Base-by-base conservation (phyloP, 2,113 vertebrate genomes). In the Phalacrocorax aristotelis region DNA sequence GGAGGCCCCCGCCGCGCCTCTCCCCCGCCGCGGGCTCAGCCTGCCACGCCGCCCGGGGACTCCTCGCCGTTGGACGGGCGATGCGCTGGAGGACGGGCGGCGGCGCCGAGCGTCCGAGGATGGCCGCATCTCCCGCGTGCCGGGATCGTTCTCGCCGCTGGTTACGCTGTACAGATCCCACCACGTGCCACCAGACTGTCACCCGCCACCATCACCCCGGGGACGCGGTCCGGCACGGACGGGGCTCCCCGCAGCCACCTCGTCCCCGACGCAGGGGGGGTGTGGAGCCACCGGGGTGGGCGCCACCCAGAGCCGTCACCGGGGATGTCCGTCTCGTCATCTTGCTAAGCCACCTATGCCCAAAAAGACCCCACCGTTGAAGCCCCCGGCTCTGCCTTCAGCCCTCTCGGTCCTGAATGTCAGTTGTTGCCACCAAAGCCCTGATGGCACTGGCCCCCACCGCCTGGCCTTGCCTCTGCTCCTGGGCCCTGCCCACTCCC, bases 1-100 rank as follows among this genome's bases (percentile, higher is more conserved):
- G 97, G 97, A 98, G 92, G 91, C 92, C 78, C 76, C 95, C 75
- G 64, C 92, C 95, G 95, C 94, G 97, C 98, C 98, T 98, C 98
- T 98, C 96, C 88, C 98, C 97, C 94, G 87, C 98, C 94, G 96
- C 96, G 97, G 98, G 99, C 98, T 98, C 92, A 89, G 98, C 98
- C 98, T 92, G 75, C 97, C 93, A 86, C 82, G 97, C 97, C 26
- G 98, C 98, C 91, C 91, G 58, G 77, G 95, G 96, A 91, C 96
- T 93, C 72, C 68, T 94, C 93, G 77, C 81, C 46, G 9, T 27
- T 7, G 36, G 93, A 86, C 46, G 77, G 91, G 87, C 89, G 40
- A 75, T 54, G 72, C 54, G 27, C 95, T 83, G 52, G 93, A 82
- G 95, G 96, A 94, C 49, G 57, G 95, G 95, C 79, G 70, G 66